Conservation (phyloP, 2,888 invertebrate species). For the Amblyteles armatorius region DNA sequence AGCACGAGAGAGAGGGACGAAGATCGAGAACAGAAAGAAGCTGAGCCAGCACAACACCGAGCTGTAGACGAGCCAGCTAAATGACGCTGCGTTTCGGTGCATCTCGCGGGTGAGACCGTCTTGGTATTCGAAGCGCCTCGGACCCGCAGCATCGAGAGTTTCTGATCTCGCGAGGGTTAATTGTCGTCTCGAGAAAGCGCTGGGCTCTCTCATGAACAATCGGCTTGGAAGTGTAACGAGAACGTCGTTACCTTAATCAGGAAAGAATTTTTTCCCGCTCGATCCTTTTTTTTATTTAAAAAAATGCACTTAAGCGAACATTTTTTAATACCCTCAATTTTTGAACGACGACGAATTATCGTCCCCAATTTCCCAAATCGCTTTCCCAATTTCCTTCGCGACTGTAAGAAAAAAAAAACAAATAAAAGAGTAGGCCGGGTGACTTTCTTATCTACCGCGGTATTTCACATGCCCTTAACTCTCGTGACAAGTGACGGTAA, state of each 20-base stretch:
- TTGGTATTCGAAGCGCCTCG: conserved; percentile 20
- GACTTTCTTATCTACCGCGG: too few relatives aligned
- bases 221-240: conserved; percentile 13
- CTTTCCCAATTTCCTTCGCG: too few relatives aligned
- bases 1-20: conserved; percentile 55
- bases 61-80: neutral
- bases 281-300: too few relatives aligned
- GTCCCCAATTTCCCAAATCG: neutral
- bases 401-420: too few relatives aligned
- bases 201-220: neutral
- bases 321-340: neutral
- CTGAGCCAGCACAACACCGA: neutral
- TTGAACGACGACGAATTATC: neutral
- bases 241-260: conserved; percentile 11
- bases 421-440: too few relatives aligned
- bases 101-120: conserved; percentile 26
- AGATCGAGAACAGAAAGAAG: neutral
- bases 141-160: conserved; percentile 37
- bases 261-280: neutral
- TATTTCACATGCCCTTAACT: neutral
- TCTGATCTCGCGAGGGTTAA: conserved; percentile 62
- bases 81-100: conserved; percentile 22
- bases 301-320: too few relatives aligned
- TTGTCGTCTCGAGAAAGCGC: conserved; percentile 32
- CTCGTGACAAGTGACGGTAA: neutral